Evolutionary conservation across 2,888 invertebrate species (phyloP).

Genomic region (Melinaea menophilus): DNA sequence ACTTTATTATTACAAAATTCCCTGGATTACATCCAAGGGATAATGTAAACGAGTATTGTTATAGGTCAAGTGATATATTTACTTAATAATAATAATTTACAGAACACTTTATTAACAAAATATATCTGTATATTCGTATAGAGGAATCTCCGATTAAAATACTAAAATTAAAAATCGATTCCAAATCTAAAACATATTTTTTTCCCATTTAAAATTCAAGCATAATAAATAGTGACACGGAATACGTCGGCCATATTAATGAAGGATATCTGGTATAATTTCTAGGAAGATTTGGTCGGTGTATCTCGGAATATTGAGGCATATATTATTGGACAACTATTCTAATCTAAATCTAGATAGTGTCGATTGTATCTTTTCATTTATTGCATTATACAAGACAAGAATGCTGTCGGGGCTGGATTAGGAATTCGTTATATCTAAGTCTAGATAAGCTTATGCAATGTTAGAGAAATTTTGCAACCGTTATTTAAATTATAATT

Average conservation of each 20-base stretch:
- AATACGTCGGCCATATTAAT: slow-evolving; percentile 9
- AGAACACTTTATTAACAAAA: too few species aligned
- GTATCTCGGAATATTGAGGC: slow-evolving; percentile 11
- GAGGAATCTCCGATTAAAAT: too few species aligned
- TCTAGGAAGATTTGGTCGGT: slow-evolving; percentile 3
- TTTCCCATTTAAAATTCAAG: not conserved
- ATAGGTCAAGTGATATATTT: too few species aligned
- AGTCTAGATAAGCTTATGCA: slow-evolving; percentile 54
- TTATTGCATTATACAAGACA: slow-evolving; percentile 46
- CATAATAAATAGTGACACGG: slow-evolving; percentile 1
- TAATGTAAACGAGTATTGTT: too few species aligned
- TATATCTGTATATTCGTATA: too few species aligned
- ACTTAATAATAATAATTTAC: too few species aligned
- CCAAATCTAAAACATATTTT: not conserved
- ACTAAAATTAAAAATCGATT: too few species aligned
- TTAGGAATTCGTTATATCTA: slow-evolving; percentile 72
- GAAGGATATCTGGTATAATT: slow-evolving; percentile 2
- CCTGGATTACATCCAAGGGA: too few species aligned
- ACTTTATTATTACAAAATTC: too few species aligned
- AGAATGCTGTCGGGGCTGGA: slow-evolving; percentile 64
- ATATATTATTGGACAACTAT: slow-evolving; percentile 27
- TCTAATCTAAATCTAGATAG: slow-evolving; percentile 33
- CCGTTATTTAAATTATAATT: slow-evolving; percentile 12
- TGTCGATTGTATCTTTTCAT: slow-evolving; percentile 39
- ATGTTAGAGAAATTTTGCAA: slow-evolving; percentile 44